These are phyloP conservation scores for Anhinga anhinga DNA, from an alignment of 2,113 vertebrate species.

Conservation along the genomic window DNA sequence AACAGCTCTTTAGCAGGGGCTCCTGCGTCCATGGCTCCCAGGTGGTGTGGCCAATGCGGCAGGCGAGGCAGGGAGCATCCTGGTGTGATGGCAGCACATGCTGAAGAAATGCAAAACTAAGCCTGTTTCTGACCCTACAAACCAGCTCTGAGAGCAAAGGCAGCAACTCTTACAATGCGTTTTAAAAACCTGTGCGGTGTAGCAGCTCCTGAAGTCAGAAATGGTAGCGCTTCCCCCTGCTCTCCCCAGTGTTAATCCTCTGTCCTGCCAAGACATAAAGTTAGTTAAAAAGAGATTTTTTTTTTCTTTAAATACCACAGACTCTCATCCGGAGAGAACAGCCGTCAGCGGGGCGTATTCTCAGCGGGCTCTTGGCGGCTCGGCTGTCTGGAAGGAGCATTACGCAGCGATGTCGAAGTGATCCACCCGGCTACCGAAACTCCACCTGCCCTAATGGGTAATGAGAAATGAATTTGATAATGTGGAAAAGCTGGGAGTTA, in stretches of 20 bases:
- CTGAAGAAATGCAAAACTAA: neutral
- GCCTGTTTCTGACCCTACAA: neutral
- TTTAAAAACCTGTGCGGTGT: neutral
- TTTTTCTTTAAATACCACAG: neutral
- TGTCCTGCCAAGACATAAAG: neutral
- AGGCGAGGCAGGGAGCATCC: neutral
- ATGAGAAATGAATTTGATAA: neutral
- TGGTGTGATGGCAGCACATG: accelerated
- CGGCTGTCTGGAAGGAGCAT: neutral
- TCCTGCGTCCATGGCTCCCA: accelerated
- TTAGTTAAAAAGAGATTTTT: neutral
- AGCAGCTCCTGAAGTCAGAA: neutral
- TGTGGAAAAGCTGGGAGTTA: neutral
- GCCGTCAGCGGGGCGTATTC: accelerated
- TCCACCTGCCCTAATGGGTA: neutral
- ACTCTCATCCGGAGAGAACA: neutral
- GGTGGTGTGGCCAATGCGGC: neutral
- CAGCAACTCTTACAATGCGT: neutral
- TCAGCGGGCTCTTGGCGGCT: accelerated
- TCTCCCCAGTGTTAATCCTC: neutral
- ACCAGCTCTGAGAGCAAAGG: neutral
- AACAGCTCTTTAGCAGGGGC: neutral
- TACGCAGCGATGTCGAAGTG: accelerated
- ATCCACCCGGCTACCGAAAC: neutral
- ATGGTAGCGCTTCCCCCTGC: neutral